Percentiles rank a stretch among this genome's conserved stretches.
phyloP scores from a whole-genome alignment of 2,888 invertebrate genomes.

The Phortica magna region DNA sequence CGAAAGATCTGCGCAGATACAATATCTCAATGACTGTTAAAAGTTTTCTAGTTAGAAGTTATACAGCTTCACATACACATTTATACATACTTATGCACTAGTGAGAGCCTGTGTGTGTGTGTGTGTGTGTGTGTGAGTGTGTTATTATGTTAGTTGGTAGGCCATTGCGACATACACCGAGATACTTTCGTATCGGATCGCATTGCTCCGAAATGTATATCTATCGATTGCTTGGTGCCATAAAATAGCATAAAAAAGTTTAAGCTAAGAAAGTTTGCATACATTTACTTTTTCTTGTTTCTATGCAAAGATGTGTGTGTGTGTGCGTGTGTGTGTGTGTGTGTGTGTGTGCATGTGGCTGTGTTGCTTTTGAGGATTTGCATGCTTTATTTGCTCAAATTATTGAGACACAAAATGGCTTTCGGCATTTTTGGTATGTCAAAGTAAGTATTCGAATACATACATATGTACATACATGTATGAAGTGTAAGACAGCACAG shows the following conservation, averaged over 20 bases:
- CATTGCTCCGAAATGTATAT: not conserved
- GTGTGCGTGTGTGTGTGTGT: not conserved
- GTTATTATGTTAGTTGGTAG: not conserved
- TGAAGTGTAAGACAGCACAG: not conserved
- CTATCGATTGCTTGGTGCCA: slow-evolving; percentile 4
- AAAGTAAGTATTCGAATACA: not conserved
- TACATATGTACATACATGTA: not conserved
- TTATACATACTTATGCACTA: not conserved
- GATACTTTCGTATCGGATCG: not conserved
- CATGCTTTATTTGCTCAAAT: slow-evolving; percentile 20
- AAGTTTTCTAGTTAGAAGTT: slow-evolving; percentile 21
- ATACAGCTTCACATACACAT: slow-evolving; percentile 8
- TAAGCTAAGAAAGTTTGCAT: slow-evolving; percentile 12
- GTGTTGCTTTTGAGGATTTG: slow-evolving; percentile 9
- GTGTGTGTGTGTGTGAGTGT: not conserved
- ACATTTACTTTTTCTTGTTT: not conserved
- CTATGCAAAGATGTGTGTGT: not conserved
- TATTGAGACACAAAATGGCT: slow-evolving; percentile 20
- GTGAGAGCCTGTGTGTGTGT: not conserved
- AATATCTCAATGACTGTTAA: slow-evolving; percentile 6
- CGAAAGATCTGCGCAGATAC: slow-evolving; percentile 4
- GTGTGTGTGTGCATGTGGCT: not conserved
- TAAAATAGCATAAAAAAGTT: not conserved
- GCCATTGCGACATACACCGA: not conserved
- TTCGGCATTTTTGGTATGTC: slow-evolving; percentile 3